Conservation (phyloP, 1,140 invertebrate species). For the Ceratitis capitata region DNA sequence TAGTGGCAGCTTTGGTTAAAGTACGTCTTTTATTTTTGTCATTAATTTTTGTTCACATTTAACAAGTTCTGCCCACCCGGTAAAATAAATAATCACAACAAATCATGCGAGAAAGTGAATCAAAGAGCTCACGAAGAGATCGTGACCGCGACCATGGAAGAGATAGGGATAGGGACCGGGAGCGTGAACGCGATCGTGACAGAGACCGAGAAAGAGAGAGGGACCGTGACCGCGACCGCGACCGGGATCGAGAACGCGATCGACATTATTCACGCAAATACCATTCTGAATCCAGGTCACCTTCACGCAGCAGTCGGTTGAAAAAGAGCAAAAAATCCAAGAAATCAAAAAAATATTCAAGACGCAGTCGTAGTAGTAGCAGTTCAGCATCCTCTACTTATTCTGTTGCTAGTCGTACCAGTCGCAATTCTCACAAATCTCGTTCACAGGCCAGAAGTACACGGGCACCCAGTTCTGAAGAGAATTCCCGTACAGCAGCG, state of each 20-base stretch:
- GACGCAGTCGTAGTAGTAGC: slow-evolving; percentile 56
- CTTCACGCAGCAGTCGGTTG: slow-evolving; percentile 45
- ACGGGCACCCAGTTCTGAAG: slow-evolving; percentile 53
- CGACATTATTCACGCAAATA: slow-evolving; percentile 46
- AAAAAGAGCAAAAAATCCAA: slow-evolving; percentile 59
- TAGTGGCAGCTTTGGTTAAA: neutral
- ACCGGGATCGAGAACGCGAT: slow-evolving; percentile 48
- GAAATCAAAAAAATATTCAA: slow-evolving; percentile 57
- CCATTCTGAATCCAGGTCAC: slow-evolving; percentile 53
- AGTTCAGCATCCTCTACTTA: slow-evolving; percentile 52
- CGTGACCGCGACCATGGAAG: slow-evolving; percentile 14
- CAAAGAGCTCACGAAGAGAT: neutral
- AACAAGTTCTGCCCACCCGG: neutral
- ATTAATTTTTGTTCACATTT: neutral
- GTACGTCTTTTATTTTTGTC: neutral
- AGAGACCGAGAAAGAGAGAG: slow-evolving; percentile 49
- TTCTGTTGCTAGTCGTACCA: slow-evolving; percentile 49
- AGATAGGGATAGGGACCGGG: slow-evolving; percentile 19
- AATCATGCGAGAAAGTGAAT: neutral
- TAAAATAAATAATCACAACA: neutral
- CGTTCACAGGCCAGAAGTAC: slow-evolving; percentile 49
- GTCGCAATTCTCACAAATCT: slow-evolving; percentile 47
- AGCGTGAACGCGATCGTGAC: slow-evolving; percentile 43
- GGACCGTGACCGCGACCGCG: slow-evolving; percentile 47
- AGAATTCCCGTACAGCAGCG: slow-evolving; percentile 43